Percentiles rank a stretch among this genome's conserved stretches.
Conservation (phyloP, 2,113 vertebrate species). For the Lepus americanus region DNA sequence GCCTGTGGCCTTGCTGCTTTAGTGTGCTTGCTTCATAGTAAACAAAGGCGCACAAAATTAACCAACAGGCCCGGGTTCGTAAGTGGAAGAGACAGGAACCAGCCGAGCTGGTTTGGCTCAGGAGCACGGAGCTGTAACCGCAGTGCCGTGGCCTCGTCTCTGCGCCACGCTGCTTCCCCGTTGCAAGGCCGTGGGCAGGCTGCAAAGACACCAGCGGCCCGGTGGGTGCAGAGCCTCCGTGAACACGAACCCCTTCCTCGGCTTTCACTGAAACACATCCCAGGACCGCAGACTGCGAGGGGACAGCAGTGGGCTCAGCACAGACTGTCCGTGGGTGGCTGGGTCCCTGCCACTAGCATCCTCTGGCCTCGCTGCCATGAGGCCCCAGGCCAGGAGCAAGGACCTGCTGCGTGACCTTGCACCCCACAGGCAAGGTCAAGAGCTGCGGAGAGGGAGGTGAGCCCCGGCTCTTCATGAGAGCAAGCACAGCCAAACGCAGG, state of each 20-base stretch:
- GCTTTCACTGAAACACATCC: neutral
- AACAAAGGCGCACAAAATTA: neutral
- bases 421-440: conserved; percentile 67
- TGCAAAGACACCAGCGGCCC: accelerated
- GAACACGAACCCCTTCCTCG: neutral
- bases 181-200: accelerated
- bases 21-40: neutral
- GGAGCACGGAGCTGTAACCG: accelerated
- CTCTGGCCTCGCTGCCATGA: neutral
- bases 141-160: accelerated
- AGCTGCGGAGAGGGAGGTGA: conserved; percentile 60
- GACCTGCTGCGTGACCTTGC: conserved; percentile 1
- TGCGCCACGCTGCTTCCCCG: accelerated
- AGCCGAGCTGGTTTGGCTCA: accelerated
- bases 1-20: accelerated
- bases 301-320: conserved; percentile 30
- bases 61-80: accelerated
- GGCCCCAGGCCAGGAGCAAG: conserved; percentile 61
- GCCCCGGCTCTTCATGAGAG: conserved; percentile 80
- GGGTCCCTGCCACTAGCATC: conserved; percentile 43
- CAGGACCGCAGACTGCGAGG: conserved; percentile 47
- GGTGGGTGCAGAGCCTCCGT: neutral
- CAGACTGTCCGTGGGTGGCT: conserved; percentile 47
- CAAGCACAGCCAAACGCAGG: conserved; percentile 78
- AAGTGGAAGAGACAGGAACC: neutral